Conservation (phyloP, 2,888 invertebrate species). For the Scaptomyza tumidula region DNA sequence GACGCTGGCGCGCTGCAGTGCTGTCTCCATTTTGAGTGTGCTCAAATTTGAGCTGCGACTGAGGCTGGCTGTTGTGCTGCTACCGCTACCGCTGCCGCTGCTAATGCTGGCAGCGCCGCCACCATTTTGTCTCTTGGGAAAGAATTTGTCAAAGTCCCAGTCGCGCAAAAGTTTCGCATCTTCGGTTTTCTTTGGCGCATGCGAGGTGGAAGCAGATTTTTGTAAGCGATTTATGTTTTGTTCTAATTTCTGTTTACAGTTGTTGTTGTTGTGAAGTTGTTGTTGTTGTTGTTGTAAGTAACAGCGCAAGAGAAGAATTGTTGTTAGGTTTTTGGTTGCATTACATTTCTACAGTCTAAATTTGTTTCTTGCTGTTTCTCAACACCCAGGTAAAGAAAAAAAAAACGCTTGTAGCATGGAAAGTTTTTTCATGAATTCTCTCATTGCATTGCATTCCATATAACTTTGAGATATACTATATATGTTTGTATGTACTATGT, state of each 20-base stretch:
- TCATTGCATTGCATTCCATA: slow-evolving; percentile 59
- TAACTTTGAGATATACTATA: slow-evolving; percentile 5
- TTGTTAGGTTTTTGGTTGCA: slow-evolving; percentile 60
- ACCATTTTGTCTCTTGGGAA: slow-evolving; percentile 85
- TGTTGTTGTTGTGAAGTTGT: slow-evolving; percentile 30
- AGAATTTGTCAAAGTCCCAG: slow-evolving; percentile 95
- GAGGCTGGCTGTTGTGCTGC: slow-evolving; percentile 74
- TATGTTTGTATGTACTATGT: not conserved
- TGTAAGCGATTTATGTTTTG: slow-evolving; percentile 79
- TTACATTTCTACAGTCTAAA: slow-evolving; percentile 53
- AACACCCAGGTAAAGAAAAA: slow-evolving; percentile 44
- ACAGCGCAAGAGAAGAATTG: slow-evolving; percentile 78
- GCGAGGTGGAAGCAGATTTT: slow-evolving; percentile 83
- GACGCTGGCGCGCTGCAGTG: slow-evolving; percentile 81
- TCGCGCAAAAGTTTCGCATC: slow-evolving; percentile 93
- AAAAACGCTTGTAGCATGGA: slow-evolving; percentile 59
- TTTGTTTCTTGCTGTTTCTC: slow-evolving; percentile 31
- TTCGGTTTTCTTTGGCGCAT: slow-evolving; percentile 86
- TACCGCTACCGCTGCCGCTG: slow-evolving; percentile 49
- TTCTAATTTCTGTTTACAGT: slow-evolving; percentile 82
- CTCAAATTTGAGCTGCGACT: slow-evolving; percentile 84
- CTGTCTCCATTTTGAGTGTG: slow-evolving; percentile 82
- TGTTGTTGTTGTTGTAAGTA: slow-evolving; percentile 64
- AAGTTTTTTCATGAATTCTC: slow-evolving; percentile 71
- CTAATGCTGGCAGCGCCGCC: slow-evolving; percentile 13